Evolutionary conservation across 2,797 vertebrate genomes (phyloP), one percentile per base, ranked within the genome.

Genomic region (Betta splendens): DNA sequence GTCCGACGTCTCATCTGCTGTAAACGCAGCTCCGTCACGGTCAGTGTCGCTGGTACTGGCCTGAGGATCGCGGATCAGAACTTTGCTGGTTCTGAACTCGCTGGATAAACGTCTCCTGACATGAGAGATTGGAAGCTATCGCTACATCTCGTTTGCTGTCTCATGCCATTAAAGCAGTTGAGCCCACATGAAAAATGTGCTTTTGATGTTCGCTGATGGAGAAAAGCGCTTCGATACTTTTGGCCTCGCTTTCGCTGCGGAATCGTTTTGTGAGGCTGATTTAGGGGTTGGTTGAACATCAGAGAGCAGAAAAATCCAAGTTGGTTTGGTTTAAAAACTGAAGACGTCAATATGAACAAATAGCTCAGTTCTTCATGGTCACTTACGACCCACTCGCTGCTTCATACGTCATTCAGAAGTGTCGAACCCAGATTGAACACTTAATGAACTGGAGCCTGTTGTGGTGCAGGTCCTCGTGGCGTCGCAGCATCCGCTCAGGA

Each of bases 231-330:
- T 26, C 31, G 31, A 28, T 40, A 3, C 38, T 31, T 72, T 43
- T 77, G 71, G 53, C 66, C 51, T n/a, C 1, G 3, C 43, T 47
- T 69, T 26, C 51, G 67, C 50, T 47, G 47, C 36, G 49, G 45
- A 56, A 51, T 72, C 9, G n/a, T 69, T 38, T 59, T 51, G 18
- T 21, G 58, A n/a, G 54, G 32, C 10, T 64, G 73, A 69, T 79
- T 82, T 75, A 71, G 23, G 55, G 54, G 46, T 59, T 64, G 73
- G 57, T 77, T 57, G 13, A 64, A 79, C 66, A 62, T 79, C 72
- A 76, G 50, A 78, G 68, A 36, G 48, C 12, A n/a, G 5, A n/a
- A n/a, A 33, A n/a, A n/a, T 33, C 5, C 13, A 33, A n/a, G 13
- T n/a, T n/a, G n/a, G 29, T 31, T 31, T 11, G 29, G 11, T 12